A percentile compares a stretch with the other conserved stretches of the same genome.
Evolutionary conservation across 2,113 vertebrate species (phyloP).

Genomic region (Mustelus asterias): DNA sequence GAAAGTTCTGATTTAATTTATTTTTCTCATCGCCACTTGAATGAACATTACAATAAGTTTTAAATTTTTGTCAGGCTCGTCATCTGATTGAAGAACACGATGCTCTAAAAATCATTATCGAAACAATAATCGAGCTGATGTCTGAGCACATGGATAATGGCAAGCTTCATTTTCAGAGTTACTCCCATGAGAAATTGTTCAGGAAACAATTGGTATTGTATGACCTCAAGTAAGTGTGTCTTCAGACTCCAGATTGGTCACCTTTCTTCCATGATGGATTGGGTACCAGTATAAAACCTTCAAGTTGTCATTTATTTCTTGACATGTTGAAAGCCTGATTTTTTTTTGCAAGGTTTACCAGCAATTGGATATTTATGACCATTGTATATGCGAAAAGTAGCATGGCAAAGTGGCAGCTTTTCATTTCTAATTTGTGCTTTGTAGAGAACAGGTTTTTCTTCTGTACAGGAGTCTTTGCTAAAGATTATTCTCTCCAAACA

Average conservation of each 20-base stretch:
- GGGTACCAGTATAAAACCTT: background rate
- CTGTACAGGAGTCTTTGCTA: background rate
- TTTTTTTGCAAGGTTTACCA: background rate
- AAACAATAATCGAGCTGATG: slow-evolving; percentile 81
- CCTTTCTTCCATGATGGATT: background rate
- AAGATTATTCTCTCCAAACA: background rate
- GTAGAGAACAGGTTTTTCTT: background rate
- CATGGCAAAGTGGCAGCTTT: background rate
- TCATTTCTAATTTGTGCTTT: background rate
- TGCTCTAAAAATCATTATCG: slow-evolving; percentile 81
- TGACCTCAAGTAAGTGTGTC: slow-evolving; percentile 77
- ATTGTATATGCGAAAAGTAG: background rate
- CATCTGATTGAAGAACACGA: slow-evolving; percentile 88
- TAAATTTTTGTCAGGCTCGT: slow-evolving; percentile 64
- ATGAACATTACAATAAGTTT: background rate
- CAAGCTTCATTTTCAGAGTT: slow-evolving; percentile 90
- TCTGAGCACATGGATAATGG: slow-evolving; percentile 82
- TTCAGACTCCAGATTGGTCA: slow-evolving; percentile 14
- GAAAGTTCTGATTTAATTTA: background rate
- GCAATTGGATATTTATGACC: background rate
- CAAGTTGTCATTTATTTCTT: background rate
- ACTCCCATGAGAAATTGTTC: slow-evolving; percentile 81
- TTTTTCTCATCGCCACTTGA: background rate
- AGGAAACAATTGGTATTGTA: slow-evolving; percentile 85
- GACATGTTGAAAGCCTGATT: background rate